A percentile compares a stretch with the other conserved stretches of the same genome.
These are phyloP conservation scores for Gari tellinella DNA, from an alignment of 2,888 invertebrate species.

Conservation along the genomic window DNA sequence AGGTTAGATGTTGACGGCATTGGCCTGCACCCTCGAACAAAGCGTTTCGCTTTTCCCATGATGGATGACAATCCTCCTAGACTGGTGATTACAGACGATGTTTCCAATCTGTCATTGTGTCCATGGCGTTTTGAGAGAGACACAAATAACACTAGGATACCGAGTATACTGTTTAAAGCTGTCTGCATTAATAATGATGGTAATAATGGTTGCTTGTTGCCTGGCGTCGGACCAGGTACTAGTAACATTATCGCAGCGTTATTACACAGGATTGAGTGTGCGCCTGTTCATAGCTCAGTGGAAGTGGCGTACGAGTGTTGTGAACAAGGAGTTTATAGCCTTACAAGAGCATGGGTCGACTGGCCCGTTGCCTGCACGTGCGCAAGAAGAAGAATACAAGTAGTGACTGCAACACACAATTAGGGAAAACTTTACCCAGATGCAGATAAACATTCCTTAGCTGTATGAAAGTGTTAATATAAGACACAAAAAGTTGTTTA, in stretches of 20 bases:
- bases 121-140: constrained; percentile 38
- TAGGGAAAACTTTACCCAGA: too few relatives aligned
- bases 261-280: constrained; percentile 45
- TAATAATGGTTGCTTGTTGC: constrained; percentile 35
- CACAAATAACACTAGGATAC: constrained; percentile 31
- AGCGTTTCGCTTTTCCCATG: too few relatives aligned
- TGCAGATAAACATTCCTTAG: too few relatives aligned
- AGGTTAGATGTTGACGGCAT: too few relatives aligned
- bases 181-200: constrained; percentile 37
- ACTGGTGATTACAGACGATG: too few relatives aligned
- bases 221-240: constrained; percentile 19
- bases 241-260: constrained; percentile 7
- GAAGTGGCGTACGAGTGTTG: constrained; percentile 39
- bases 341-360: constrained; percentile 15
- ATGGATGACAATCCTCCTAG: too few relatives aligned
- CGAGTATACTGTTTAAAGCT: constrained; percentile 31
- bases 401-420: constrained; percentile 6
- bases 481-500: too few relatives aligned
- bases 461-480: too few relatives aligned
- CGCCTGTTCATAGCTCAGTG: constrained; percentile 23
- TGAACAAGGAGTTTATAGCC: constrained; percentile 30
- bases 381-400: constrained; percentile 20
- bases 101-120: constrained; percentile 28
- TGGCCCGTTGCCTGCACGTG: constrained; percentile 17
- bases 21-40: too few relatives aligned